Evolutionary conservation across 1,140 invertebrate genomes (phyloP).

Genomic region (Tetraneura akinire): DNA sequence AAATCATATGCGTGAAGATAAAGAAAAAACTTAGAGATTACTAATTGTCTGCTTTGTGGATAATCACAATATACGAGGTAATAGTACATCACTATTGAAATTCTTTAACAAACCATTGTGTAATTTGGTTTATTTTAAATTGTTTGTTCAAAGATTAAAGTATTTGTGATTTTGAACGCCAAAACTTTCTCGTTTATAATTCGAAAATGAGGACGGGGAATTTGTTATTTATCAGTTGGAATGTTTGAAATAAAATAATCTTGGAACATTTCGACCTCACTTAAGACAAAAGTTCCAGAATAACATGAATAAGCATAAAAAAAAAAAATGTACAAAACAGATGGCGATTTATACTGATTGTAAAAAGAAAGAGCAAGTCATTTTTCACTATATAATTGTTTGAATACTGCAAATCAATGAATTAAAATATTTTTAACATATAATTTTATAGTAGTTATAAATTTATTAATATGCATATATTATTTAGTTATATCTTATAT

Average conservation of each 20-base stretch:
- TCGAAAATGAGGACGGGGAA: not conserved
- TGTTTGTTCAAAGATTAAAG: no score
- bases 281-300: not conserved
- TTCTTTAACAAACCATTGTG: no score
- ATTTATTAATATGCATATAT: no score
- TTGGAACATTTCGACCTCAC: not conserved
- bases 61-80: no score
- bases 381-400: no score
- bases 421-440: no score
- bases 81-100: not conserved
- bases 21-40: not conserved
- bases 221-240: not conserved
- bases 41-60: no score
- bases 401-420: no score
- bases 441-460: no score
- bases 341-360: not conserved
- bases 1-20: not conserved
- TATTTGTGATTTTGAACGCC: not conserved
- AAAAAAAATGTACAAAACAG: not conserved
- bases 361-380: not conserved
- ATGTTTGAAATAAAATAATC: not conserved
- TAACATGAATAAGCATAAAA: not conserved
- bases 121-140: no score
- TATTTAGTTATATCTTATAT: no score
- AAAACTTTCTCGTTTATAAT: not conserved